Conservation (phyloP, 23 tunicate species). For the Clavelina lepadiformis region DNA sequence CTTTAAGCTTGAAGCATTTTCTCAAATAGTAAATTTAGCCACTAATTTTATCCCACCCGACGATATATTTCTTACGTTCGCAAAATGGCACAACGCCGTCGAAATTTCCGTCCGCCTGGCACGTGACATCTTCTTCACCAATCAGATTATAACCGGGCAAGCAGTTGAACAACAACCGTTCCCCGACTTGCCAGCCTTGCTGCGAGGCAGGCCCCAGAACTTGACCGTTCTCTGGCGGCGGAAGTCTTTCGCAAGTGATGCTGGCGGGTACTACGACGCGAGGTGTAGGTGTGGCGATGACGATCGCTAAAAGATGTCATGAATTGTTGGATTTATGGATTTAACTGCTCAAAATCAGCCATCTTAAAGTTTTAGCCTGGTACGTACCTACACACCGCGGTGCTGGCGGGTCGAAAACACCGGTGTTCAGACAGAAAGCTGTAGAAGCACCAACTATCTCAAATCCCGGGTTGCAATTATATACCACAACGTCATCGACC, state of each 20-base stretch:
- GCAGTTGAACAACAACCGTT: constrained; percentile 18
- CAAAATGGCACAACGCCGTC: constrained; percentile 4
- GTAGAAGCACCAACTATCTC: neutral
- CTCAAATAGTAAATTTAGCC: too few species aligned
- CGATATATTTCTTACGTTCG: constrained; percentile 7
- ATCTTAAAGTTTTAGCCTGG: too few species aligned
- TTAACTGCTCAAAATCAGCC: too few species aligned
- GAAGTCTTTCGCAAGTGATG: constrained; percentile 13
- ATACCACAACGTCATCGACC: too few species aligned
- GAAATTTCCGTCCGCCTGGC: constrained; percentile 4
- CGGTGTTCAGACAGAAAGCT: neutral
- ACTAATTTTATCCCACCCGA: too few species aligned
- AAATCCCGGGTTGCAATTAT: constrained; percentile 5
- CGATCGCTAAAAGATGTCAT: too few species aligned
- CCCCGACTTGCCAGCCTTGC: constrained; percentile 1
- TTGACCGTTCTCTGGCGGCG: constrained; percentile 19
- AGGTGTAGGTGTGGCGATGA: too few species aligned
- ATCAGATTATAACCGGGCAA: constrained; percentile 13
- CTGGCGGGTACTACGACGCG: too few species aligned
- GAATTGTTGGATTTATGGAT: too few species aligned
- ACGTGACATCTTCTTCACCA: constrained; percentile 4
- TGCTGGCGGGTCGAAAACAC: neutral
- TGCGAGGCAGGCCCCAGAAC: neutral
- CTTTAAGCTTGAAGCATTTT: too few species aligned
- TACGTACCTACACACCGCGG: neutral